Evolutionary conservation across 2,888 invertebrate genomes (phyloP), one percentile per base, ranked within the genome.

Genomic region (Mactromeris polynyma): DNA sequence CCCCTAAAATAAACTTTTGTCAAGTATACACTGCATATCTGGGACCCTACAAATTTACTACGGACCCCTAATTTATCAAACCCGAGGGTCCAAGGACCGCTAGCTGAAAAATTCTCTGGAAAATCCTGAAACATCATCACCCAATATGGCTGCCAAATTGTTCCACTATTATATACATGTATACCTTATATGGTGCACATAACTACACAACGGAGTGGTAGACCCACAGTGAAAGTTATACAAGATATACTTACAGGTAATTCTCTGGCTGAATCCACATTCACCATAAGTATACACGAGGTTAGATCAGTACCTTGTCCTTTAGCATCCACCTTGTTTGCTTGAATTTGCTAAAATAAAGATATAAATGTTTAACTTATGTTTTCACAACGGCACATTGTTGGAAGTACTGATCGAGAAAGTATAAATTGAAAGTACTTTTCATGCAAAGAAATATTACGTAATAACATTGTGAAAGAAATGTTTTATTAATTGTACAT

Each of bases 201-300:
- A 46, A 51, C 11, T 2, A 51, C 51, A 51, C 19, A 51, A 51
- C 11, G 14, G 42, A 42, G 14, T 42, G 42, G 42, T 14, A 9
- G 42, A 6, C 42, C 42, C 6, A 42, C 42, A 42, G 51, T 19
- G 17, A 51, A 51, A 17, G 11, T 51, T 17, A 51, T 51, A 51
- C 51, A 58, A 58, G 17, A 6, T 78, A 54, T 93, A 97, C 98
- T 97, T 97, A 99, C 99, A 86, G 99, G 99, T 85, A 99, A 97
- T 97, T 98, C 98, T 96, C 98, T 98, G 83, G 99, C 99, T 0
- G 98, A 98, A 97, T 99, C 99, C 42, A 99, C 97, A 96, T 98
- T 99, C 7, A 99, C 98, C 83, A 98, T 98, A 1, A 99, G 97
- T 9, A 97, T 94, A 81, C 97, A 97, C 1, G 97, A 96, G 86